These are phyloP conservation scores for Spicauda simplicius DNA, from an alignment of 2,888 invertebrate species.

Conservation along the genomic window DNA sequence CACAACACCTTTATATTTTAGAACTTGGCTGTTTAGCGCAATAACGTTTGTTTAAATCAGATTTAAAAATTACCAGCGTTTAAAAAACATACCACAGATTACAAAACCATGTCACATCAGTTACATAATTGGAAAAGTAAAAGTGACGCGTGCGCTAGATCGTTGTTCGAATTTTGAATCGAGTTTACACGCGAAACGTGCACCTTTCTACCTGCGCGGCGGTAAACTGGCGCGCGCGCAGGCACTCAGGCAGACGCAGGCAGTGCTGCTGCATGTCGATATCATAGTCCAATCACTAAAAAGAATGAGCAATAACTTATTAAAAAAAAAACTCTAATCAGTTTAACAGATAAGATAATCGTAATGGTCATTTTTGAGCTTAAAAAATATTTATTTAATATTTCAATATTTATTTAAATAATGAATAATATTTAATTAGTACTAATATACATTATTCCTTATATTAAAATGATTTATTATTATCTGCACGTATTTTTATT, in stretches of 20 bases:
- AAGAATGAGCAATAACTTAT: too few species aligned
- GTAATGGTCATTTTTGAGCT: too few species aligned
- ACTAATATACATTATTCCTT: too few species aligned
- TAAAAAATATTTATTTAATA: too few species aligned
- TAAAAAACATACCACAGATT: conserved; percentile 26
- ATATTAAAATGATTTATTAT: too few species aligned
- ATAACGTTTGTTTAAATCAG: background rate
- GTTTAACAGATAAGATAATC: too few species aligned
- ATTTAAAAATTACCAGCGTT: background rate
- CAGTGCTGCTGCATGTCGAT: conserved; percentile 31
- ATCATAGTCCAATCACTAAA: conserved; percentile 7
- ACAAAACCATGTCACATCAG: conserved; percentile 40
- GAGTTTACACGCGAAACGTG: conserved; percentile 52
- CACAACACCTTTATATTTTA: background rate
- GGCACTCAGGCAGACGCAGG: conserved; percentile 44
- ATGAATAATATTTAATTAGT: too few species aligned
- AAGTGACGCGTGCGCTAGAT: conserved; percentile 47
- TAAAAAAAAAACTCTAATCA: too few species aligned
- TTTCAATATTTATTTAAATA: too few species aligned
- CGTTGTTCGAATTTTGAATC: conserved; percentile 47
- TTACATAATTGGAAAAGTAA: conserved; percentile 51
- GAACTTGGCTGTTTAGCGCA: background rate
- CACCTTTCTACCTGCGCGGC: conserved; percentile 66
- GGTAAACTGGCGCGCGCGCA: conserved; percentile 61
- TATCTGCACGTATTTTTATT: too few species aligned